Percentiles rank a stretch among this genome's conserved stretches.
phyloP scores from a whole-genome alignment of 2,797 vertebrate genomes.

The Chromis chromis region DNA sequence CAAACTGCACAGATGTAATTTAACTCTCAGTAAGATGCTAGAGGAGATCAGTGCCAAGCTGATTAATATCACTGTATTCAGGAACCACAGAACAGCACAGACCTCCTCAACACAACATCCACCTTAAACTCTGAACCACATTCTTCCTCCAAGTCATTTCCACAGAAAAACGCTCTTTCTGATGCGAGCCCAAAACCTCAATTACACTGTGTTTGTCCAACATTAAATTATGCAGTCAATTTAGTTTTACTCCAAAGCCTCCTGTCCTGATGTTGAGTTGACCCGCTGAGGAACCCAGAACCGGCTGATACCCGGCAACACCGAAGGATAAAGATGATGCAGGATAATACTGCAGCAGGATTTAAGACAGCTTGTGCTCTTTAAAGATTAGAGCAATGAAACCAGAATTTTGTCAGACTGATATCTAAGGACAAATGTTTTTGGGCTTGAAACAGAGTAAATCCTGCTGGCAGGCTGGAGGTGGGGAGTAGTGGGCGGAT shows the following conservation, averaged over 20 bases:
- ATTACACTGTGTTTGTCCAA: slow-evolving; percentile 71
- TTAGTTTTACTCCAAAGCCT: slow-evolving; percentile 61
- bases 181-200: slow-evolving; percentile 64
- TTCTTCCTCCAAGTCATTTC: slow-evolving; percentile 55
- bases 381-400: slow-evolving; percentile 60
- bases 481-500: background rate
- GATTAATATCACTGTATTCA: slow-evolving; percentile 34
- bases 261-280: slow-evolving; percentile 35
- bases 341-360: slow-evolving; percentile 34
- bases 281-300: slow-evolving; percentile 44
- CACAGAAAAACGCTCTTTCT: slow-evolving; percentile 37
- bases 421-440: slow-evolving; percentile 66
- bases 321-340: slow-evolving; percentile 44
- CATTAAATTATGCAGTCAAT: slow-evolving; percentile 66
- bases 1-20: slow-evolving; percentile 48
- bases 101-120: slow-evolving; percentile 40
- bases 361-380: slow-evolving; percentile 23
- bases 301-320: slow-evolving; percentile 31
- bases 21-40: slow-evolving; percentile 58
- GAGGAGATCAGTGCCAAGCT: slow-evolving; percentile 34
- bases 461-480: too few species aligned
- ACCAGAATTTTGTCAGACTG: slow-evolving; percentile 56
- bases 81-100: slow-evolving; percentile 4
- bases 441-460: slow-evolving; percentile 39
- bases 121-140: slow-evolving; percentile 46